Conservation (phyloP, 2,113 vertebrate genomes). For the Corydoras maculifer region DNA sequence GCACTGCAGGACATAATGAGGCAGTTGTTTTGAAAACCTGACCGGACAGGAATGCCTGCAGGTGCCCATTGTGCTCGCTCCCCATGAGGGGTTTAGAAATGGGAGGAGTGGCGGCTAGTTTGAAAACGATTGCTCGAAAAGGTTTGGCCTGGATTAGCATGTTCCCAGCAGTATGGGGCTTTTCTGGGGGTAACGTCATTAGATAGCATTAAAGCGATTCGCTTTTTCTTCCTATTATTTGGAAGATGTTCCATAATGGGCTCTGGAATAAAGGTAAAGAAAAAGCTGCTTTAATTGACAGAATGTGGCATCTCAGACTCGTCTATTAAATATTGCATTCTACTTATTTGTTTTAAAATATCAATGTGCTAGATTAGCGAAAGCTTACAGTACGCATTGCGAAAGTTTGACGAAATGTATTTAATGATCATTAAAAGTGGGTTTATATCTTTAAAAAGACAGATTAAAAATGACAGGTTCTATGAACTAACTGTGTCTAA, state of each 20-base stretch:
- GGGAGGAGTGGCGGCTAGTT: conserved; percentile 46
- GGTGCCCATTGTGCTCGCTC: conserved; percentile 58
- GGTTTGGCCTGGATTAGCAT: conserved; percentile 65
- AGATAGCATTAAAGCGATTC: conserved; percentile 61
- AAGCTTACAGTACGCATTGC: conserved; percentile 15
- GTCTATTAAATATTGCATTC: conserved; percentile 55
- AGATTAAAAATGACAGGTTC: too few relatives aligned
- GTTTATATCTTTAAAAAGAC: too few relatives aligned
- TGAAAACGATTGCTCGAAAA: conserved; percentile 52
- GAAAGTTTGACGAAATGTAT: too few relatives aligned
- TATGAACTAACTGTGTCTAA: conserved; percentile 18
- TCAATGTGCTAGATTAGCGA: conserved; percentile 51
- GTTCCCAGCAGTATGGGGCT: conserved; percentile 75
- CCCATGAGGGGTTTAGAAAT: conserved; percentile 57
- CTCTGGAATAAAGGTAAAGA: conserved; percentile 52
- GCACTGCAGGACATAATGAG: conserved; percentile 52
- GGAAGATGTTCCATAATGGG: conserved; percentile 44
- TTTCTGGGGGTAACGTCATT: conserved; percentile 67
- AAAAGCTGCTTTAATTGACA: conserved; percentile 59
- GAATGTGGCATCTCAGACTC: conserved; percentile 44
- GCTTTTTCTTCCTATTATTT: conserved; percentile 51
- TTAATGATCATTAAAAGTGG: too few relatives aligned
- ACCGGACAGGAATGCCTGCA: conserved; percentile 46
- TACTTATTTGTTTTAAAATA: conserved; percentile 49
- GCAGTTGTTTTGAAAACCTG: conserved; percentile 52